Base-by-base conservation (phyloP, 2,113 vertebrate genomes). In the Arvicanthis niloticus region DNA sequence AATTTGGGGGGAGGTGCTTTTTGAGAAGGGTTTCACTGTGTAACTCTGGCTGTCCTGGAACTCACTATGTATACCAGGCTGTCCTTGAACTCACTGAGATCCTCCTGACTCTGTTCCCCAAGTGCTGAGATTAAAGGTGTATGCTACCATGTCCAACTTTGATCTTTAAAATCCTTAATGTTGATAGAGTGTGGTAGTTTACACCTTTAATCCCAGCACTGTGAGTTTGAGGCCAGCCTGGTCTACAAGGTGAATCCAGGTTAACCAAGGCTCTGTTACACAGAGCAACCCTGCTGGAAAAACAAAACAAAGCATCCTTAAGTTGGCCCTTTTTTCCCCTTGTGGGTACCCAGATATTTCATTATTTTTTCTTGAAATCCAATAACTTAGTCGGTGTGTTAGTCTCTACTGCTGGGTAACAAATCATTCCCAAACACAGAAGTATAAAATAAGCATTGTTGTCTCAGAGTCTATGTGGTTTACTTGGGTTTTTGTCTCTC, bases 321-420 rank as follows among this genome's bases (percentile, higher is more conserved):
- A 24, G 10, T 60, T 34, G 37, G 80, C 56, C 90, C 37, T 31
- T 37, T 89, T 91, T 37, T 56, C 53, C 70, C 73, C 31, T 65
- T 72, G 42, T 85, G 82, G 77, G 65, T 93, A 86, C 11, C 21
- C 37, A 67, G 34, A 91, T 40, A 37, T 60, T 77, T 51, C 19
- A 60, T 93, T 76, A 56, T 85, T 96, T 70, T n/a, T 73, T 88
- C n/a, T 78, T 89, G 42, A 93, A 72, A 34, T 58, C 19, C 31
- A 53, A 0, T 72, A 84, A 37, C 51, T 86, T 65, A 45, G 34
- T 58, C 29, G 34, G 34, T 8, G 1, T 51, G 21, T 86, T 42
- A 51, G 65, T 81, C 60, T 89, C 34, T 67, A 37, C 34, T 90
- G 67, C 45, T 53, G 4, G 31, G 60, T 72, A n/a, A 84, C 78